A percentile compares a stretch with the other conserved stretches of the same genome.
Conservation (phyloP, 2,888 invertebrate species). For the Parapristionchus giblindavisi region DNA sequence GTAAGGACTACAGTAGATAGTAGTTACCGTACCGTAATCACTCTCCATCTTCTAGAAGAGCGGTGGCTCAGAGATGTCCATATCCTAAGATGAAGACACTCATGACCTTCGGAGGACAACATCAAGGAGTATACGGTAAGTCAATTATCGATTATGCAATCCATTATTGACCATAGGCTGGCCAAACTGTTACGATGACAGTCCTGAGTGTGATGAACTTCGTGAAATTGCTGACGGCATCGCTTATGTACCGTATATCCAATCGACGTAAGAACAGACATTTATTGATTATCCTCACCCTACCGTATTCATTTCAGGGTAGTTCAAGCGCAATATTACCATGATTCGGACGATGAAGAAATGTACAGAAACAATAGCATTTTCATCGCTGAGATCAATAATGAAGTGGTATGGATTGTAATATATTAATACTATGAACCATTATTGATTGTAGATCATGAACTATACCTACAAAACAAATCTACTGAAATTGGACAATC, state of each 20-base stretch:
- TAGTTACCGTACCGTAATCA: neutral
- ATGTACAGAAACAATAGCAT: constrained; percentile 80
- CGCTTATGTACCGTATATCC: constrained; percentile 77
- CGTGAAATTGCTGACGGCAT: constrained; percentile 80
- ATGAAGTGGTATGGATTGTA: constrained; percentile 76
- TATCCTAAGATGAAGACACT: constrained; percentile 84
- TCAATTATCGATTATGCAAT: constrained; percentile 20
- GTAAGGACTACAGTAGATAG: constrained; percentile 74
- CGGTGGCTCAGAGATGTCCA: constrained; percentile 89
- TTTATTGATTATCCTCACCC: neutral
- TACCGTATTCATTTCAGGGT: constrained; percentile 67
- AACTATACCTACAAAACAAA: constrained; percentile 79
- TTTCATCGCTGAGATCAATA: constrained; percentile 94
- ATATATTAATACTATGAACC: neutral
- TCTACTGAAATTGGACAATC: constrained; percentile 81
- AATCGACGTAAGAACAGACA: constrained; percentile 49
- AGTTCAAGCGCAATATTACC: constrained; percentile 97
- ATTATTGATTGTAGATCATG: constrained; percentile 59
- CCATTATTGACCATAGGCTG: too few species aligned
- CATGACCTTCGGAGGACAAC: constrained; percentile 94
- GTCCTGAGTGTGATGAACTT: constrained; percentile 79
- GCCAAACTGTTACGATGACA: constrained; percentile 82
- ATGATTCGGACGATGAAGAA: constrained; percentile 87
- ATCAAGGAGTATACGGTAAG: constrained; percentile 80
- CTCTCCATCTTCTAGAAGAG: constrained; percentile 80